Evolutionary conservation across 2,888 invertebrate genomes (phyloP).

Genomic region (Isotomurus palustris): DNA sequence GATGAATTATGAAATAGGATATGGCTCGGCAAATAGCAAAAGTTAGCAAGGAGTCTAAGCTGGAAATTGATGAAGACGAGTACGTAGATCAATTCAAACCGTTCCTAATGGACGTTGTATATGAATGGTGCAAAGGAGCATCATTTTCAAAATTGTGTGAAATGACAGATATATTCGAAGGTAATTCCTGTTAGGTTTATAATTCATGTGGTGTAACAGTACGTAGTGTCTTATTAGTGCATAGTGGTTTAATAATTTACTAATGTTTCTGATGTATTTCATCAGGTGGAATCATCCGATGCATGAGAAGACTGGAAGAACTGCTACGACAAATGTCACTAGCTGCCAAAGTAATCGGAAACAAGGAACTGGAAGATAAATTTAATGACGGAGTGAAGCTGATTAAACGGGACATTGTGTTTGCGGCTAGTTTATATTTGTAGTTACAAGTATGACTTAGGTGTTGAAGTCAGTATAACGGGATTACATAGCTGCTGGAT

Average conservation of each 20-base stretch:
- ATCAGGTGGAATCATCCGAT: constrained; percentile 73
- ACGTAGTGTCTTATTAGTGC: not conserved
- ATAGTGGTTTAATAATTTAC: not conserved
- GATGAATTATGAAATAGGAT: constrained; percentile 68
- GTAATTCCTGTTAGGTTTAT: constrained; percentile 50
- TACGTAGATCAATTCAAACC: constrained; percentile 92
- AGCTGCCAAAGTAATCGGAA: constrained; percentile 94
- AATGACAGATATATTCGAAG: constrained; percentile 96
- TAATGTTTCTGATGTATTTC: not conserved
- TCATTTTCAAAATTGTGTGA: constrained; percentile 86
- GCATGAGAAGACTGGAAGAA: constrained; percentile 94
- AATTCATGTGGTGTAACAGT: not conserved
- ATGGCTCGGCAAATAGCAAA: constrained; percentile 87
- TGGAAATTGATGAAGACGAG: constrained; percentile 80
- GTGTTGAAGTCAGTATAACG: too few species aligned
- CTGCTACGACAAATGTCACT: constrained; percentile 90
- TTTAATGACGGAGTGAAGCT: constrained; percentile 86
- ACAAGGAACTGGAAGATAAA: constrained; percentile 90
- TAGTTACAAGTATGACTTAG: constrained; percentile 51
- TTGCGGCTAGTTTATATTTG: constrained; percentile 95
- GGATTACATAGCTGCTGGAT: too few species aligned
- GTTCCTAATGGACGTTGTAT: constrained; percentile 94
- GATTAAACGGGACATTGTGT: constrained; percentile 97
- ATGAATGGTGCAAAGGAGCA: constrained; percentile 91
- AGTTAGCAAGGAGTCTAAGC: constrained; percentile 74